These are phyloP conservation scores for Zeuzera pyrina DNA, from an alignment of 2,888 invertebrate genomes.

Conservation along the genomic window DNA sequence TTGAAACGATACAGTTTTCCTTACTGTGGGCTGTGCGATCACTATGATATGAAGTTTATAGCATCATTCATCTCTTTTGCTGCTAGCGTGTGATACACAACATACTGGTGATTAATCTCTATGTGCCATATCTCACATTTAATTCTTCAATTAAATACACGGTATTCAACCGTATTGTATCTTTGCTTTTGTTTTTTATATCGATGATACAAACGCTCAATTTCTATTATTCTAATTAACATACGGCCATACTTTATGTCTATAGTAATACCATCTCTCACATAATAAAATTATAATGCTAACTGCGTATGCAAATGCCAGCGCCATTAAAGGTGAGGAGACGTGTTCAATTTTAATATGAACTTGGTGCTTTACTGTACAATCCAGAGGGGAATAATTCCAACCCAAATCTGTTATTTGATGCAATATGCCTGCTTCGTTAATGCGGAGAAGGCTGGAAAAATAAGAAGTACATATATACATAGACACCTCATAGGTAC, in stretches of 20 bases:
- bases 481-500: too few relatives aligned
- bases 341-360: conserved; percentile 26
- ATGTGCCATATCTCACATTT: too few relatives aligned
- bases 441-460: conserved; percentile 32
- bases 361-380: conserved; percentile 13
- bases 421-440: conserved; percentile 30
- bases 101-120: too few relatives aligned
- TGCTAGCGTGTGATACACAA: too few relatives aligned
- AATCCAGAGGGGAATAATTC: neutral
- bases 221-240: conserved; percentile 22
- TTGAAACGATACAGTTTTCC: too few relatives aligned
- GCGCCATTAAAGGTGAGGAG: conserved; percentile 20
- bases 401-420: conserved; percentile 13
- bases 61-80: too few relatives aligned
- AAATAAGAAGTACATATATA: neutral
- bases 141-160: too few relatives aligned
- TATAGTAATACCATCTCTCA: conserved; percentile 25
- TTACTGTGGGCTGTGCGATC: too few relatives aligned
- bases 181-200: too few relatives aligned
- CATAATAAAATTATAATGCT: conserved; percentile 24
- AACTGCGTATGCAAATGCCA: conserved; percentile 18
- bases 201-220: too few relatives aligned
- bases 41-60: too few relatives aligned
- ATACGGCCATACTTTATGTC: conserved; percentile 31
- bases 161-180: too few relatives aligned